These are phyloP conservation scores for Thermophis baileyi DNA, from an alignment of 2,113 vertebrate species.

Conservation along the genomic window DNA sequence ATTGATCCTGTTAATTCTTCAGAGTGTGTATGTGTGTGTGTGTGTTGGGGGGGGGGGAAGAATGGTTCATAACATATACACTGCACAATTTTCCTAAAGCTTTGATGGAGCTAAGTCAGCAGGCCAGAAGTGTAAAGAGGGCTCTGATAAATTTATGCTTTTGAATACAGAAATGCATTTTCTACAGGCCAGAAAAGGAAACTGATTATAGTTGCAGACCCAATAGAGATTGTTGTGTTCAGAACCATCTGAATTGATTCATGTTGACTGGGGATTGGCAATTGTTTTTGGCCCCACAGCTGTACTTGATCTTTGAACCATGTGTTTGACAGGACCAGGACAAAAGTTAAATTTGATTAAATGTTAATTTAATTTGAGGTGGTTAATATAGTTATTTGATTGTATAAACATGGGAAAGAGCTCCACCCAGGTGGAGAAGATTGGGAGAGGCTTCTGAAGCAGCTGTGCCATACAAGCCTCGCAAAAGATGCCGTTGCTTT, in stretches of 20 bases:
- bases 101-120: neutral
- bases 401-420: neutral
- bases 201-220: neutral
- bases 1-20: slow-evolving; percentile 14
- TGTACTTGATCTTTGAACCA: neutral
- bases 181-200: neutral
- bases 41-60: neutral
- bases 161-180: neutral
- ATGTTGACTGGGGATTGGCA: neutral
- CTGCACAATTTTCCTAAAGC: neutral
- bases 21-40: neutral
- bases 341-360: neutral
- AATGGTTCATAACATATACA: slow-evolving; percentile 3
- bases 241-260: neutral
- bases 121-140: neutral
- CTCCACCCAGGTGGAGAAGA: neutral
- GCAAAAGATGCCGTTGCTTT: neutral
- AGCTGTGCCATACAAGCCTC: neutral
- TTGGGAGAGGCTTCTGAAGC: neutral
- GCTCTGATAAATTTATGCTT: neutral
- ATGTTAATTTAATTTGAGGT: neutral
- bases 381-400: neutral
- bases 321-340: neutral
- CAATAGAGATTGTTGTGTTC: neutral
- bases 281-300: neutral